Base-by-base conservation (phyloP, 1,140 invertebrate genomes). In the Lordiphosa collinella region DNA sequence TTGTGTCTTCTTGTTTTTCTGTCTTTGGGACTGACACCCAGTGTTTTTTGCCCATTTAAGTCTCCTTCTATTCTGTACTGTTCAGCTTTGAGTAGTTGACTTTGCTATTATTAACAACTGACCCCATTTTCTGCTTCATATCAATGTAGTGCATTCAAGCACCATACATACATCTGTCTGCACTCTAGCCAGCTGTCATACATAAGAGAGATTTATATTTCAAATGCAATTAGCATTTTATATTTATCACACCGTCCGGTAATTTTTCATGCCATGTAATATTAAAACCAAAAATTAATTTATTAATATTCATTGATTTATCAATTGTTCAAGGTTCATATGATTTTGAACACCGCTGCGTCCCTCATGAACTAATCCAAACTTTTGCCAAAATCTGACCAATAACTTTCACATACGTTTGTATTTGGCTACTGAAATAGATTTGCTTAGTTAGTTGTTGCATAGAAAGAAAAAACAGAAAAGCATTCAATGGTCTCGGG, bases 161-260 rank as follows among this genome's bases (percentile, higher is more conserved):
- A 9, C 31, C 13, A 18, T 60, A 25, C 13, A 43, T 61, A 54
- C 14, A 53, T 38, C 41, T 62, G 12, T 25, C 12, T 13, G 8
- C 36, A 25, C 51, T 25, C 32, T 35, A 59, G 56, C 55, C 50
- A 35, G 53, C 59, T 56, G 70, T 70, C 29, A 44, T 31, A 29
- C 41, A 41, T 29, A 29, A 29, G 25, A 44, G 53, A 80, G 76
- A 82, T 75, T 82, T 80, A 80, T 82, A 22, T 62, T 64, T 47
- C 65, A 70, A 75, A 67, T 82, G 76, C 70, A 80, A 80, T 80
- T 79, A 82, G 70, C 65, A 75, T 80, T 82, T 82, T 70, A 65
- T 66, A 82, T 75, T 66, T 53, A 66, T 61, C 58, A 49, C 56
- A 34, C 48, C 51, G 25, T 37, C 13, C 48, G 25, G 41, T 34